Base-by-base conservation (phyloP, 2,113 vertebrate genomes). In the Sylvia atricapilla region DNA sequence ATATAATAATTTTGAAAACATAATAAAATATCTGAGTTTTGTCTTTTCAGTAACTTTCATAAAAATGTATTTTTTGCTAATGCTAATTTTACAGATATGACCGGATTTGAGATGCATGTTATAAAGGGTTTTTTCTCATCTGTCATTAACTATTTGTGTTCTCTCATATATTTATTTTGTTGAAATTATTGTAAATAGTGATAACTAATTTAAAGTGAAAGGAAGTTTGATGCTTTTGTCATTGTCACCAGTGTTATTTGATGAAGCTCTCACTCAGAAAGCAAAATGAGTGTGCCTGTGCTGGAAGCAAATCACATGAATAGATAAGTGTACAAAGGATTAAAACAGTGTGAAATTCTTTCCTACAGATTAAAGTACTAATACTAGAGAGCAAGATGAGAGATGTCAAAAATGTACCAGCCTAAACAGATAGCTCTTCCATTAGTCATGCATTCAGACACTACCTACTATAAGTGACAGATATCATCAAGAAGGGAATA, bases 21-120 rank as follows among this genome's bases (percentile, higher is more conserved):
- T 24, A 2, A 41, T 3, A 41, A 72, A 82, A 35, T 84, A 81
- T 1, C 18, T 53, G 30, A 58, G 13, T 55, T 91, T 87, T 53
- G 8, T 7, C 79, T 13, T 72, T 56, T 49, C 11, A 64, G 37
- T 59, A 83, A 64, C 22, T 30, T 80, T 84, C 13, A 60, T 6
- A 41, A 7, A 24, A 55, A 27, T 7, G 3, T 46, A 30, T 13
- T 27, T 79, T 87, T 78, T 75, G 8, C 11, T 55, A 47, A 11
- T 3, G 4, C 2, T 55, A 64, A 11, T 50, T 81, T 64, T 60
- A 67, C 5, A 44, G 31, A 31, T 58, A 41, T 0, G 2, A 79
- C 6, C 11, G 59, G 14, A 55, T n/a, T 39, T 49, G 31, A 60
- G 10, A 76, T 28, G 11, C 8, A n/a, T 0, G 0, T 35, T 43